These are phyloP conservation scores for Mystacornis crossleyi DNA, from an alignment of 2,113 vertebrate genomes.

Conservation along the genomic window DNA sequence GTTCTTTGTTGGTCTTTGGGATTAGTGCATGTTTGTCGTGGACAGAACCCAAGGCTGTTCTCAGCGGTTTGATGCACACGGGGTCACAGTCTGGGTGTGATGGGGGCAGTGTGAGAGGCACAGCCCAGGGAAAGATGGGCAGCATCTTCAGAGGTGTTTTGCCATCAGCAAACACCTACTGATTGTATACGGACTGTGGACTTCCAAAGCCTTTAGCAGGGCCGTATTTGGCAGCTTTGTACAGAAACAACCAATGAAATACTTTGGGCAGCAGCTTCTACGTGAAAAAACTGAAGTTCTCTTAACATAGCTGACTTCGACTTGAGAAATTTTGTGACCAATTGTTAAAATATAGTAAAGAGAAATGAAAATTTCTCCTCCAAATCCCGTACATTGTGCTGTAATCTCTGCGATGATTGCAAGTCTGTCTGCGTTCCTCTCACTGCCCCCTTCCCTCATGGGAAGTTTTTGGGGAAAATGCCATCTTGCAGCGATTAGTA, in stretches of 20 bases:
- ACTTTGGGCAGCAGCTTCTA: not conserved
- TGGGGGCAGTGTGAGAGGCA: not conserved
- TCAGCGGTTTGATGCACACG: accelerated
- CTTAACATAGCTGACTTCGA: not conserved
- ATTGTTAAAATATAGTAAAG: not conserved
- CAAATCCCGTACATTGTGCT: not conserved
- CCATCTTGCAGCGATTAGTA: conserved; percentile 58
- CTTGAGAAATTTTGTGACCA: not conserved
- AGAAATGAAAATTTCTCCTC: not conserved
- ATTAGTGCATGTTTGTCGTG: not conserved
- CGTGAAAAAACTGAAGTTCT: not conserved
- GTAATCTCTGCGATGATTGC: not conserved
- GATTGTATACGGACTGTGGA: not conserved
- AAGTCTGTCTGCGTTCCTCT: not conserved
- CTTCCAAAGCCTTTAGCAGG: not conserved
- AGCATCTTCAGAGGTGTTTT: not conserved
- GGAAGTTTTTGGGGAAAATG: not conserved
- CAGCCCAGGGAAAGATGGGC: not conserved
- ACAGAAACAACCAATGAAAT: not conserved
- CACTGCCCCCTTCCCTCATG: not conserved
- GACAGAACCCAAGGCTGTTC: not conserved
- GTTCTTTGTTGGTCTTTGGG: not conserved
- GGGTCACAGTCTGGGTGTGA: not conserved
- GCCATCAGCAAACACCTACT: not conserved
- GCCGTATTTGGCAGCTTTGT: not conserved